Evolutionary conservation across 2,797 vertebrate species (phyloP), one percentile per base, ranked within the genome.

Genomic region (Cyclura pinguis): DNA sequence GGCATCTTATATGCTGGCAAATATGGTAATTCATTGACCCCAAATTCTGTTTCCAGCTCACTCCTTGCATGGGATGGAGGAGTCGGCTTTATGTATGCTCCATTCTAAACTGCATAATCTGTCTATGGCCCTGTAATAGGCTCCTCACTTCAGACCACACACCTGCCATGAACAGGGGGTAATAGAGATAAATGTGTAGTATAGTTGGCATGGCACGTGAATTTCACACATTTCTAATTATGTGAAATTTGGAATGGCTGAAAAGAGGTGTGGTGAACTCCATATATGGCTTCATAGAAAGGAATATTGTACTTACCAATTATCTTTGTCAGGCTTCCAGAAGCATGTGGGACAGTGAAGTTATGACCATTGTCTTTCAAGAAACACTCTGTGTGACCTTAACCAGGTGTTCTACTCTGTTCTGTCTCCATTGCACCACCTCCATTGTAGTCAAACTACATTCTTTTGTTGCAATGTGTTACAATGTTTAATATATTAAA

Each of bases 401-500:
- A 59, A 47, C 12, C 88, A 84, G 77, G n/a, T 84, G 73, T 50
- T 85, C 16, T 50, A 12, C 57, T 62, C 47, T 85, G 20, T 32
- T 67, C 3, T 64, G 35, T 5, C 20, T 78, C 47, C 35, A 62
- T 84, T 77, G n/a, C 7, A 27, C 59, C 52, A 73, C 32, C 38
- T 84, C 16, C 67, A 29, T 14, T 62, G 27, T 16, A 55, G 38
- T 50, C 32, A 73, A 50, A 85, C 18, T 67, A 22, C 50, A 72
- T 72, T 50, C 59, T 57, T 47, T 91, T 59, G 20, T 91, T 57
- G 52, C 50, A 35, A 57, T 32, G 57, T 16, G 18, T 78, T 77
- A 67, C 76, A 74, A 80, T 42, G 47, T 84, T 29, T 85, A 91
- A 80, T 88, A 59, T 78, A 84, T 78, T 87, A 78, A 67, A 78